Evolutionary conservation across 2,888 invertebrate species (phyloP).

Genomic region (Caprella mutica): DNA sequence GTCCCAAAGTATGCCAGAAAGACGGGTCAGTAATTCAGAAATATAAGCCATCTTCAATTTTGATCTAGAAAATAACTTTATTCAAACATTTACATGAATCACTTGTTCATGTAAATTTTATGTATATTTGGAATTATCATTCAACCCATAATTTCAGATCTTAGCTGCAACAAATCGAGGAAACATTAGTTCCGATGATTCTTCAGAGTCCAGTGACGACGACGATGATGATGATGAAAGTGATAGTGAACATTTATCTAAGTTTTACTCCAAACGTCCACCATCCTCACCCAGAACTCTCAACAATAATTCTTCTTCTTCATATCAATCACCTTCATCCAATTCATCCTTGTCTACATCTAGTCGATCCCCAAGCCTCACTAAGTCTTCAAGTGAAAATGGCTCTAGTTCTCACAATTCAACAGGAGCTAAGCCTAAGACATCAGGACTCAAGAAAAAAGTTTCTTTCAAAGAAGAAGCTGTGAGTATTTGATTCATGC

Average conservation of each 20-base stretch:
- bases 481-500: conserved; percentile 14
- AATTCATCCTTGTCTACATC: conserved; percentile 21
- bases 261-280: conserved; percentile 13
- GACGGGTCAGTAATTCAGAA: conserved; percentile 19
- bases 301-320: conserved; percentile 10
- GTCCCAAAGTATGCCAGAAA: conserved; percentile 30
- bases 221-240: neutral
- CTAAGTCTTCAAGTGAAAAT: conserved; percentile 31
- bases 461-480: conserved; percentile 33
- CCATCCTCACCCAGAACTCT: conserved; percentile 24
- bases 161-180: too few species aligned
- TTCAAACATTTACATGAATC: too few species aligned
- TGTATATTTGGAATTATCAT: too few species aligned
- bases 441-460: conserved; percentile 24
- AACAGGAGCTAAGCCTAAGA: conserved; percentile 31
- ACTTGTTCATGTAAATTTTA: too few species aligned
- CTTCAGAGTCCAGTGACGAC: conserved; percentile 8
- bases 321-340: conserved; percentile 1
- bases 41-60: too few species aligned
- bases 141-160: too few species aligned
- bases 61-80: too few species aligned
- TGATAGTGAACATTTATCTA: neutral
- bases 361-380: conserved; percentile 21
- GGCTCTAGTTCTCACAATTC: conserved; percentile 14
- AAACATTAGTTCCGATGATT: conserved; percentile 1